Base-by-base conservation (phyloP, 1,140 invertebrate genomes). In the Epicauta chinensis region DNA sequence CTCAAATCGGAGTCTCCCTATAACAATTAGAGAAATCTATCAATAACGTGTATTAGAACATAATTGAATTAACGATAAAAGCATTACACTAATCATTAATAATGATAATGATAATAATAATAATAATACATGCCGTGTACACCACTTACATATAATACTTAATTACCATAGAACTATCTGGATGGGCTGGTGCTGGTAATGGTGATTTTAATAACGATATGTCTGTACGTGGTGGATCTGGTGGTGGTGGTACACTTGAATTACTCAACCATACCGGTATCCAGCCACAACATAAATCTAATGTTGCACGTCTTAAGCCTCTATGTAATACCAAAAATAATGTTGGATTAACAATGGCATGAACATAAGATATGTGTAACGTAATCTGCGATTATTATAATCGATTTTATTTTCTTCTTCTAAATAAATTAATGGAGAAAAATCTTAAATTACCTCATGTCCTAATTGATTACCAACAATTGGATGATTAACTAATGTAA, bases 361-460 rank as follows among this genome's bases (percentile, higher is more conserved):
- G 89, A 42, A 89, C 82, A 71, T 91, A 90, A 32, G 88, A 89
- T 67, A 91, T 87, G 76, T 91, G 87, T 53, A 94, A 76, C 29
- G 88, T 89, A 59, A 89, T 83, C 84, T 88, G 77, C 38, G 76
- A 78, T 34, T 34, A 34, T 34, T 34, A 9, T 34, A 0, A 11
- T 34, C 29, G 11, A 34, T 34, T 34, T 3, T 11, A 34, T 34
- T 34, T 34, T 34, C 3, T 9, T n/a, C 11, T n/a, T 7, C 12
- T 7, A 12, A 34, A 34, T 9, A 34, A 12, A 34, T 10, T 34
- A 2, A 34, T 34, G 5, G 32, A 34, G 10, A 34, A 6, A 7
- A 0, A 34, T 34, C 39, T 42, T 34, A n/a, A 62, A 55, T 69
- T 68, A 87, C 83, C 77, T 87, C 83, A 61, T 85, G 84, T 40